A percentile compares a stretch with the other conserved stretches of the same genome.
phyloP scores from a whole-genome alignment of 2,113 vertebrate genomes.

The Dinomys branickii region DNA sequence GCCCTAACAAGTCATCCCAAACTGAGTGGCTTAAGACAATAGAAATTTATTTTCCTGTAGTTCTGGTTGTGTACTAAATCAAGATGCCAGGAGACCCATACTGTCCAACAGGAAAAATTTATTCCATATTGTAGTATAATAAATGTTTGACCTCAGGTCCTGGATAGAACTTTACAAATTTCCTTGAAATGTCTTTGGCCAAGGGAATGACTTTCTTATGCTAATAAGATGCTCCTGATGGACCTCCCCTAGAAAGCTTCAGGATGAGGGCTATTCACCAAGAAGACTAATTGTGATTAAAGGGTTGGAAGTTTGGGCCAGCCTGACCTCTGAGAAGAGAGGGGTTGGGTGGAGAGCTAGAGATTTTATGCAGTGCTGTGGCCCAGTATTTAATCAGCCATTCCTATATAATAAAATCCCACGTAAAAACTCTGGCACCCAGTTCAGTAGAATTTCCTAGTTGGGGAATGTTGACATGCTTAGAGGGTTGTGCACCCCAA shows the following conservation, averaged over 20 bases:
- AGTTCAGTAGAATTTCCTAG: not conserved
- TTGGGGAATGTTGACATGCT: not conserved
- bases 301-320: not conserved
- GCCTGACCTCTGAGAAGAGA: not conserved
- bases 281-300: not conserved
- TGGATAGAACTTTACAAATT: not conserved
- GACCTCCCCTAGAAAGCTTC: not conserved
- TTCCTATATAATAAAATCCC: not conserved
- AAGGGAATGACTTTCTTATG: not conserved
- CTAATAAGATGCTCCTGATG: not conserved
- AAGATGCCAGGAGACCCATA: not conserved
- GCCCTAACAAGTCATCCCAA: not conserved
- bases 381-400: not conserved
- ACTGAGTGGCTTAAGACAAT: not conserved
- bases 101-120: not conserved
- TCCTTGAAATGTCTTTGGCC: not conserved
- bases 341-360: not conserved
- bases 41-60: not conserved
- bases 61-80: not conserved
- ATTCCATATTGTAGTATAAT: not conserved
- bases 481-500: not conserved
- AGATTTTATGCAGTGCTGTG: not conserved
- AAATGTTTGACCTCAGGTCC: not conserved
- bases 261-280: not conserved
- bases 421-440: not conserved